A percentile compares a stretch with the other conserved stretches of the same genome.
phyloP scores from a whole-genome alignment of 1,140 invertebrate genomes.

The Drosophila elegans region DNA sequence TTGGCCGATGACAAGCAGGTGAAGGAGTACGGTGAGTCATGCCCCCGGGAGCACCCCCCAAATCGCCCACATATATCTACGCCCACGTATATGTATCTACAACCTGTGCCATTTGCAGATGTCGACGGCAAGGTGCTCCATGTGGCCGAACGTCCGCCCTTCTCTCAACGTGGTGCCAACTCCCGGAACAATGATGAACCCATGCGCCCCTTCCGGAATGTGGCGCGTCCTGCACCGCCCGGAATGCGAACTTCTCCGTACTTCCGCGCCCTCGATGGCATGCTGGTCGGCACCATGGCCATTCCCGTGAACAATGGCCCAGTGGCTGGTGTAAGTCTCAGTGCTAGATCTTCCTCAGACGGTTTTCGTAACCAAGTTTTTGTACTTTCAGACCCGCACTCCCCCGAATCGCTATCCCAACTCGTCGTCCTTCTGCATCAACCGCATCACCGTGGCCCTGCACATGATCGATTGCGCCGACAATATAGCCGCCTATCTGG shows the following conservation, averaged over 20 bases:
- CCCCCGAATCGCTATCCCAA: constrained; percentile 67
- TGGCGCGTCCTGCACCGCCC: constrained; percentile 61
- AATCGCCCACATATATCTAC: background rate
- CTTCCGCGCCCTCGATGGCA: constrained; percentile 79
- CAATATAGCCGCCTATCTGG: constrained; percentile 83
- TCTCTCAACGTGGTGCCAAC: constrained; percentile 74
- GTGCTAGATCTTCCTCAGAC: background rate
- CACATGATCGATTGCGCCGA: constrained; percentile 84
- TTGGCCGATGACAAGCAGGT: constrained; percentile 95
- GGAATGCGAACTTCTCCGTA: constrained; percentile 80
- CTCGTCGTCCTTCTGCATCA: constrained; percentile 84
- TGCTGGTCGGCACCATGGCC: constrained; percentile 87
- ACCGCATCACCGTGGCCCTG: constrained; percentile 82
- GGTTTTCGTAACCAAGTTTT: background rate
- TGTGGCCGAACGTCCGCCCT: constrained; percentile 94
- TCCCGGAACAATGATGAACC: constrained; percentile 83
- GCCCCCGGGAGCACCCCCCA: constrained; percentile 10
- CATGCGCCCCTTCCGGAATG: constrained; percentile 68
- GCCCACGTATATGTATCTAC: no score
- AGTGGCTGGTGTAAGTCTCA: constrained; percentile 49
- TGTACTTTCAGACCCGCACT: constrained; percentile 39
- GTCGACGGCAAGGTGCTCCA: constrained; percentile 97
- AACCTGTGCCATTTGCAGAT: constrained; percentile 86
- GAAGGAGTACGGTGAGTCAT: constrained; percentile 92
- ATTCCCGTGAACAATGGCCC: constrained; percentile 77